Evolutionary conservation across 2,797 vertebrate genomes (phyloP).

Genomic region (Xenentodon cancila): DNA sequence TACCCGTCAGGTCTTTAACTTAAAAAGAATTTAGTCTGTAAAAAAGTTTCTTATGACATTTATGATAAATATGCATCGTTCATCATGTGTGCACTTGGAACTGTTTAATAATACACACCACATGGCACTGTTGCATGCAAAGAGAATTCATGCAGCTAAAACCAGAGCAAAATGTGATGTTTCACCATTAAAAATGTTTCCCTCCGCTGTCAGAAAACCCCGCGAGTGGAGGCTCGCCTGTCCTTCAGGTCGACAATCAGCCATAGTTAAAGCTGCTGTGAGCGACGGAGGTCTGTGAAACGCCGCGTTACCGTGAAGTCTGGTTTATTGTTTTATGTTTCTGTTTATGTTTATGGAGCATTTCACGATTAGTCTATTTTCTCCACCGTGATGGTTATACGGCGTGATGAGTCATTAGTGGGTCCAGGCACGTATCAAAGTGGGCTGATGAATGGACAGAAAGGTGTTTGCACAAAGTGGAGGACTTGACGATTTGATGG

Average conservation of each 20-base stretch:
- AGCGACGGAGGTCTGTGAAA: conserved; percentile 1
- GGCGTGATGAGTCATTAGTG: conserved; percentile 37
- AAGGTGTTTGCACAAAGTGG: conserved; percentile 28
- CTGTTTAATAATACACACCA: background rate
- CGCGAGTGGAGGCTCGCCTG: conserved; percentile 6
- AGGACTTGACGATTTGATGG: conserved; percentile 33
- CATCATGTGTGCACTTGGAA: background rate
- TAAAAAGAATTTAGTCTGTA: conserved; percentile 3
- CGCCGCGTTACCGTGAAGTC: conserved; percentile 14
- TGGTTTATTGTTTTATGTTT: conserved; percentile 20
- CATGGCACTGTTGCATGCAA: conserved; percentile 7
- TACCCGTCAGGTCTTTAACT: conserved; percentile 6
- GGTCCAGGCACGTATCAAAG: conserved; percentile 35
- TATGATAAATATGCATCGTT: conserved; percentile 2
- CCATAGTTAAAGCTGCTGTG: conserved; percentile 1
- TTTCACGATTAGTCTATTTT: conserved; percentile 55
- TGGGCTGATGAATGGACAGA: conserved; percentile 28
- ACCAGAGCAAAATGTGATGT: background rate
- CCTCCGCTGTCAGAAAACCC: background rate
- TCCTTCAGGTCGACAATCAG: conserved; percentile 15
- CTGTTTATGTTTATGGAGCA: conserved; percentile 38
- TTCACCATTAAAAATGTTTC: conserved; percentile 2
- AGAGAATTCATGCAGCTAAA: background rate
- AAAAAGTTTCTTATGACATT: background rate
- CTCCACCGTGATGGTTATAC: conserved; percentile 21